Evolutionary conservation across 2,797 vertebrate genomes (phyloP).

Genomic region (Arremon brunneinucha): DNA sequence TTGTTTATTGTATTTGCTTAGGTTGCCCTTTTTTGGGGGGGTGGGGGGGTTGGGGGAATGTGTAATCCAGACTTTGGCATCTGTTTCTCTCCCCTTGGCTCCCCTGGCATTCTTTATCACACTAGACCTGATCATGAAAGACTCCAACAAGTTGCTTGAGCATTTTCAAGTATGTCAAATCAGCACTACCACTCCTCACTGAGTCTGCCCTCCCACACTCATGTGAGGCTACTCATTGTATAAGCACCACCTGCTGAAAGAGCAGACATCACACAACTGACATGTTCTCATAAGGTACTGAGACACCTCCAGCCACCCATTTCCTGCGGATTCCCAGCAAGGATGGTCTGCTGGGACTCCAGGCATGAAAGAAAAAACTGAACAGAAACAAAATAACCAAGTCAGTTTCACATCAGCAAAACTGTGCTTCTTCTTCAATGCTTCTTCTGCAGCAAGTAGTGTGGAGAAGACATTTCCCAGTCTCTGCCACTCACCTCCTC

Average conservation of each 20-base stretch:
- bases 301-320: not conserved
- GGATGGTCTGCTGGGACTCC: not conserved
- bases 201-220: not conserved
- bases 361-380: not conserved
- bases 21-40: not conserved
- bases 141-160: not conserved
- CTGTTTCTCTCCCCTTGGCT: not conserved
- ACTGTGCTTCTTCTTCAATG: not conserved
- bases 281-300: not conserved
- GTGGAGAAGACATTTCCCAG: not conserved
- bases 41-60: rapidly evolving
- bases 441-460: not conserved
- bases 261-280: not conserved
- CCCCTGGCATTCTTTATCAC: not conserved
- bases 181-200: not conserved
- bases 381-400: not conserved
- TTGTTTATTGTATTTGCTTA: not conserved
- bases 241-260: not conserved
- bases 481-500: not conserved
- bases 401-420: not conserved
- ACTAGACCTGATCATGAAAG: not conserved
- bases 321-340: not conserved
- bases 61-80: not conserved
- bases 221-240: not conserved
- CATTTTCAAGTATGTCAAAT: not conserved